A percentile compares a stretch with the other conserved stretches of the same genome.
These are phyloP conservation scores for Zaprionus gabonicus DNA, from an alignment of 1,140 invertebrate genomes.

Conservation along the genomic window DNA sequence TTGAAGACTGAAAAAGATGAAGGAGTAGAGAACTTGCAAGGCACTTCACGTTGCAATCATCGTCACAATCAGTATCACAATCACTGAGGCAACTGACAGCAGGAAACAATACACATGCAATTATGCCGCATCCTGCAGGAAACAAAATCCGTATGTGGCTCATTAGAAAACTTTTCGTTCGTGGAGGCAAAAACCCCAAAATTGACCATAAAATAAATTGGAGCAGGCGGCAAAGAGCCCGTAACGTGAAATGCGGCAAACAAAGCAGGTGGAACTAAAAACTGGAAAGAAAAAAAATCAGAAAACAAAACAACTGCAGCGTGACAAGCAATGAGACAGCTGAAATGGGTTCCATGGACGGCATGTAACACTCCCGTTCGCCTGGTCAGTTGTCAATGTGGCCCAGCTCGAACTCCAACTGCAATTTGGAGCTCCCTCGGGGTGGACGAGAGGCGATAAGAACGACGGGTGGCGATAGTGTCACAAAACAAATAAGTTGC, in stretches of 20 bases:
- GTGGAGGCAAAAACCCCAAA: conserved; percentile 26
- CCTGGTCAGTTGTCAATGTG: conserved; percentile 52
- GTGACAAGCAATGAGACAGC: conserved; percentile 64
- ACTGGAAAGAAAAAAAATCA: neutral
- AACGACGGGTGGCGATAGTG: conserved; percentile 57
- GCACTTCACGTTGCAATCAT: neutral
- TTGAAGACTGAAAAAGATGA: too few species aligned
- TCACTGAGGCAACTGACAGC: neutral
- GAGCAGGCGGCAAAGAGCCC: conserved; percentile 35
- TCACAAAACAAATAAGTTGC: conserved; percentile 75
- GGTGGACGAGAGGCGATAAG: conserved; percentile 40
- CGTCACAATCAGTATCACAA: conserved; percentile 11
- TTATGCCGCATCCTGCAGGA: conserved; percentile 39
- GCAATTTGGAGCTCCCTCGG: conserved; percentile 15
- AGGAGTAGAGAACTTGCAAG: neutral
- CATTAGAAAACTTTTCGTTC: conserved; percentile 56
- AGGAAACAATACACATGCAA: conserved; percentile 41
- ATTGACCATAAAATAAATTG: conserved; percentile 68
- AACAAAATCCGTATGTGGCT: conserved; percentile 51
- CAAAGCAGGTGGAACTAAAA: conserved; percentile 26
- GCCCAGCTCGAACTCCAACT: conserved; percentile 1
- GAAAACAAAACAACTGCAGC: conserved; percentile 55
- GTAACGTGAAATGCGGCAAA: conserved; percentile 12
- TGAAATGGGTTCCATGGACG: conserved; percentile 55
- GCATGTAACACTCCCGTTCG: conserved; percentile 22